These are phyloP conservation scores for Apostichopus californicus DNA, from an alignment of 35 echinoderm and acorn worm species.

Conservation along the genomic window DNA sequence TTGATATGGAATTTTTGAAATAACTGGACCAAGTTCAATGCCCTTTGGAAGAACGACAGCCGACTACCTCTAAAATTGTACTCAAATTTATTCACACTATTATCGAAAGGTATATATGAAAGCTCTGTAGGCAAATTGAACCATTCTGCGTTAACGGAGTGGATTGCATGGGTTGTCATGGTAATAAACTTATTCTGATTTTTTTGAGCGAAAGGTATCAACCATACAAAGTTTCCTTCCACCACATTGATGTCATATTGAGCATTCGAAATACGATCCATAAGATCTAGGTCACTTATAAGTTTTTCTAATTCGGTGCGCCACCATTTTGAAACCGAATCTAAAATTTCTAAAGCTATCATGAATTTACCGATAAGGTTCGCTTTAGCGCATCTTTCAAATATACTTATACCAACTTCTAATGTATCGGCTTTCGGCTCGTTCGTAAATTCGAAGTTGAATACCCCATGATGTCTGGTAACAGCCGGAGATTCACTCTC, in stretches of 20 bases:
- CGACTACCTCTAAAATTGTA: neutral
- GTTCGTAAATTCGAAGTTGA: constrained; percentile 11
- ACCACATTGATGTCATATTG: neutral
- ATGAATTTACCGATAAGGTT: neutral
- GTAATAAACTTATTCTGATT: neutral
- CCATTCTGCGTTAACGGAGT: constrained; percentile 21
- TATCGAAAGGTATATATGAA: constrained; percentile 22
- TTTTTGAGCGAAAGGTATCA: constrained; percentile 4
- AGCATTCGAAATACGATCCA: neutral
- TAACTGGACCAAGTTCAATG: constrained; percentile 7
- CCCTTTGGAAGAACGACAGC: constrained; percentile 19
- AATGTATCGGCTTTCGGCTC: neutral
- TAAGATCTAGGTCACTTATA: neutral
- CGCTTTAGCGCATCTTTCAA: neutral
- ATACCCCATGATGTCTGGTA: neutral
- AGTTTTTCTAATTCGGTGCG: constrained; percentile 7
- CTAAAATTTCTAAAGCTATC: neutral
- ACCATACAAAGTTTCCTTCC: constrained; percentile 35
- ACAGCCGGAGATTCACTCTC: neutral
- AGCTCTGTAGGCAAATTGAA: constrained; percentile 31
- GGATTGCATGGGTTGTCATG: constrained; percentile 3
- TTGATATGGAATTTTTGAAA: constrained; percentile 38
- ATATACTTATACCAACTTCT: constrained; percentile 17
- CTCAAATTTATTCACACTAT: constrained; percentile 19
- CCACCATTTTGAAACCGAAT: constrained; percentile 15